These are phyloP conservation scores for Pogona vitticeps DNA, from an alignment of 2,113 vertebrate species.

Conservation along the genomic window DNA sequence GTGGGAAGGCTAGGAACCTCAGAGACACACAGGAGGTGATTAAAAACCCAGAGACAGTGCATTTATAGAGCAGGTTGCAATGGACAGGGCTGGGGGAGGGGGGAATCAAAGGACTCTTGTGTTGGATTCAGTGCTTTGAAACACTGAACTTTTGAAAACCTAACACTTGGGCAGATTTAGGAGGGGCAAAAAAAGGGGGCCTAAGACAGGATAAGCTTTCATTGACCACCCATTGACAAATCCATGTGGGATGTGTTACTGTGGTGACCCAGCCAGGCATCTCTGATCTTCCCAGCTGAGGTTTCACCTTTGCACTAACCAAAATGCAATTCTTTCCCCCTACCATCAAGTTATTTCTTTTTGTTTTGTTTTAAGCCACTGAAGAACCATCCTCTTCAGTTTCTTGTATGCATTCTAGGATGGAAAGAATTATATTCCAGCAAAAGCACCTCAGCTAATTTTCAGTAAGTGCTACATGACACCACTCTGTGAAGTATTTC, in stretches of 20 bases:
- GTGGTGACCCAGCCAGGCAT: constrained; percentile 57
- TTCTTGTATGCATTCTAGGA: constrained; percentile 20
- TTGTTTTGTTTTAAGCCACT: constrained; percentile 20
- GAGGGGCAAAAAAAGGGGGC: constrained; percentile 30
- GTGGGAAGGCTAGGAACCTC: constrained; percentile 57
- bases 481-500: constrained; percentile 36
- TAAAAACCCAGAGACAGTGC: constrained; percentile 25
- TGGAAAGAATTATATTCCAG: constrained; percentile 28
- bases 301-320: constrained; percentile 69
- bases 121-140: constrained; percentile 73
- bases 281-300: constrained; percentile 59
- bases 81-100: constrained; percentile 31
- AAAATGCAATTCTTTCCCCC: constrained; percentile 58
- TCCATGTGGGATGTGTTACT: constrained; percentile 62
- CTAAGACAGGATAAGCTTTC: constrained; percentile 72
- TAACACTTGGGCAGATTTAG: constrained; percentile 62
- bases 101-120: constrained; percentile 77
- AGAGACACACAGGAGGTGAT: constrained; percentile 60
- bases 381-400: not conserved
- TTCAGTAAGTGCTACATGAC: constrained; percentile 49
- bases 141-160: constrained; percentile 60
- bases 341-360: not conserved
- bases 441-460: constrained; percentile 33
- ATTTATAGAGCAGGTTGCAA: constrained; percentile 70
- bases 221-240: constrained; percentile 81